Conservation (phyloP, 2,113 vertebrate genomes). For the Pimephales promelas region DNA sequence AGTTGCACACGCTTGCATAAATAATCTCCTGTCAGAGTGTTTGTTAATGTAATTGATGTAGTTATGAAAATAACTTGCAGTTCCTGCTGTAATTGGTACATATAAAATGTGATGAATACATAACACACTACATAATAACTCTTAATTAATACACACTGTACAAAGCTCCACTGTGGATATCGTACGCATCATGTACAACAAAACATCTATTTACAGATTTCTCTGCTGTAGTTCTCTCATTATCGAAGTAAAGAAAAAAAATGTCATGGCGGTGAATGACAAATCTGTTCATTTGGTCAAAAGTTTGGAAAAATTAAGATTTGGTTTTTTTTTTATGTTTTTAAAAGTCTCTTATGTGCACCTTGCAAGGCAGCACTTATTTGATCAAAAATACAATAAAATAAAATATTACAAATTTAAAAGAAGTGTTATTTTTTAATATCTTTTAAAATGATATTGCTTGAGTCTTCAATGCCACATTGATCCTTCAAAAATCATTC, state of each 20-base stretch:
- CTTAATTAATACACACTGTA: conserved; percentile 38
- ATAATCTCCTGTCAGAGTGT: conserved; percentile 14
- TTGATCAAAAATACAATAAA: too few relatives aligned
- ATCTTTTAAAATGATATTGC: too few relatives aligned
- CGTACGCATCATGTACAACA: not conserved
- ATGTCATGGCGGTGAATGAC: not conserved
- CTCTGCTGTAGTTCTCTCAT: not conserved
- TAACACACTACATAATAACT: conserved; percentile 21
- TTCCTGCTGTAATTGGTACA: conserved; percentile 42
- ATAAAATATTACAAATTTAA: too few relatives aligned
- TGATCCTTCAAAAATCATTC: too few relatives aligned
- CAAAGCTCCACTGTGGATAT: not conserved
- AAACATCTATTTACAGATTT: conserved; percentile 1
- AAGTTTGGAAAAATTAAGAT: too few relatives aligned
- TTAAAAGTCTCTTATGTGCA: too few relatives aligned
- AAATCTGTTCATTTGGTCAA: not conserved
- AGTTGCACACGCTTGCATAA: conserved; percentile 28
- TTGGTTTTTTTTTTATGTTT: too few relatives aligned
- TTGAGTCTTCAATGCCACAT: too few relatives aligned
- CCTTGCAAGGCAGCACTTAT: too few relatives aligned
- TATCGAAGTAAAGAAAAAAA: conserved; percentile 4
- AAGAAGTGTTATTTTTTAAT: too few relatives aligned
- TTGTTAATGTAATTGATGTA: conserved; percentile 48
- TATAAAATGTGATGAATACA: conserved; percentile 51
- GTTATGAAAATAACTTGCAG: conserved; percentile 53